A percentile compares a stretch with the other conserved stretches of the same genome.
Evolutionary conservation across 2,113 vertebrate genomes (phyloP).

Genomic region (Carettochelys insculpta): DNA sequence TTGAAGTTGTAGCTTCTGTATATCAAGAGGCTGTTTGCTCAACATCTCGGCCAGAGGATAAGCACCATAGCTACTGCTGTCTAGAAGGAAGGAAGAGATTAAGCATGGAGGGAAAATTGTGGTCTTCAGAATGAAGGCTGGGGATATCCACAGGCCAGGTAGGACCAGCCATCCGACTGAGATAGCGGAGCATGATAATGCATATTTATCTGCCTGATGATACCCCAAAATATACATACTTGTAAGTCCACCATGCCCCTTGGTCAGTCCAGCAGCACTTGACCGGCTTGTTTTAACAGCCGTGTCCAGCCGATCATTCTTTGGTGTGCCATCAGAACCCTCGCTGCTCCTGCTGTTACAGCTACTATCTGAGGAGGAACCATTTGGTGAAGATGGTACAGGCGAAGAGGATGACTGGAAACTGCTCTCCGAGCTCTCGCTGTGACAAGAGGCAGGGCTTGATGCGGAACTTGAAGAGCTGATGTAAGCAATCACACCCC

Average conservation of each 20-base stretch:
- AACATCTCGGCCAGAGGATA: neutral
- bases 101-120: neutral
- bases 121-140: neutral
- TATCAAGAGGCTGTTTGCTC: neutral
- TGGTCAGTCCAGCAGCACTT: slow-evolving; percentile 72
- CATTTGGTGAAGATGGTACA: slow-evolving; percentile 84
- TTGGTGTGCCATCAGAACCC: slow-evolving; percentile 65
- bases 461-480: slow-evolving; percentile 92
- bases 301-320: slow-evolving; percentile 75
- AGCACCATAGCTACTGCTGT: neutral
- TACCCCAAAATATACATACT: slow-evolving; percentile 80
- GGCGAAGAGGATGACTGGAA: slow-evolving; percentile 86
- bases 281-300: slow-evolving; percentile 81
- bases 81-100: slow-evolving; percentile 24
- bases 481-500: slow-evolving; percentile 96
- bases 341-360: slow-evolving; percentile 67
- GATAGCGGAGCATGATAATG: neutral
- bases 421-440: slow-evolving; percentile 87
- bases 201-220: neutral
- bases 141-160: neutral
- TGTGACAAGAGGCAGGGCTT: slow-evolving; percentile 90
- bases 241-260: slow-evolving; percentile 87
- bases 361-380: slow-evolving; percentile 75
- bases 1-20: neutral
- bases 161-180: neutral